Percentiles rank a stretch among this genome's conserved stretches.
phyloP scores from a whole-genome alignment of 2,797 vertebrate species.

The Alexandromys oeconomus region DNA sequence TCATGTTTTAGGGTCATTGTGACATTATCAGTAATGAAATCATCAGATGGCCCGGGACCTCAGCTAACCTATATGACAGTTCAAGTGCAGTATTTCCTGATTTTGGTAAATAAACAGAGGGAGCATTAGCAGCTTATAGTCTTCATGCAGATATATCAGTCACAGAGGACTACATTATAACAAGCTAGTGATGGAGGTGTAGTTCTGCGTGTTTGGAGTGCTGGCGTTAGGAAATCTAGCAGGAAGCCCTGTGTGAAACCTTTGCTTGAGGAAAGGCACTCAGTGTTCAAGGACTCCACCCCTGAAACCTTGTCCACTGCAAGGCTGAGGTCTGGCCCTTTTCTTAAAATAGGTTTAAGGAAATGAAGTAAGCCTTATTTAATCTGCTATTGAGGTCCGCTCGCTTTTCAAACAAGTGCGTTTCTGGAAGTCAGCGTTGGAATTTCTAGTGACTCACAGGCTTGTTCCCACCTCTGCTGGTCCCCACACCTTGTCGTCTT shows the following conservation, averaged over 20 bases:
- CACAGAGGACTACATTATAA: background rate
- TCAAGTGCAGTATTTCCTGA: background rate
- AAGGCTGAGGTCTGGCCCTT: constrained; percentile 32
- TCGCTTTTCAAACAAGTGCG: constrained; percentile 24
- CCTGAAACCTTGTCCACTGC: constrained; percentile 25
- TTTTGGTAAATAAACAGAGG: constrained; percentile 41
- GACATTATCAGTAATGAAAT: constrained; percentile 32
- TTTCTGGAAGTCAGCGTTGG: background rate
- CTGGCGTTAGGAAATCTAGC: background rate
- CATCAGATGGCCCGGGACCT: background rate
- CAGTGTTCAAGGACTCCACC: background rate
- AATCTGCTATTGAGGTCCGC: constrained; percentile 21
- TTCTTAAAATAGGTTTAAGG: constrained; percentile 50
- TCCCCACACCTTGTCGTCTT: background rate
- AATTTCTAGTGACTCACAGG: background rate
- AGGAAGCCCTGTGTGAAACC: background rate
- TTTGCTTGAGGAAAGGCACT: background rate
- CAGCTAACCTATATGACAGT: background rate
- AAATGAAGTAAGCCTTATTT: constrained; percentile 69
- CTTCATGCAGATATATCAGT: background rate
- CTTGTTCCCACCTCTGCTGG: background rate
- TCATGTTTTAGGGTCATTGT: background rate
- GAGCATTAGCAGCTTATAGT: constrained; percentile 9
- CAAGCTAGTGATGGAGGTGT: background rate
- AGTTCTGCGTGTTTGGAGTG: background rate